Conservation (phyloP, 1,140 invertebrate species). For the Pectinophora gossypiella region DNA sequence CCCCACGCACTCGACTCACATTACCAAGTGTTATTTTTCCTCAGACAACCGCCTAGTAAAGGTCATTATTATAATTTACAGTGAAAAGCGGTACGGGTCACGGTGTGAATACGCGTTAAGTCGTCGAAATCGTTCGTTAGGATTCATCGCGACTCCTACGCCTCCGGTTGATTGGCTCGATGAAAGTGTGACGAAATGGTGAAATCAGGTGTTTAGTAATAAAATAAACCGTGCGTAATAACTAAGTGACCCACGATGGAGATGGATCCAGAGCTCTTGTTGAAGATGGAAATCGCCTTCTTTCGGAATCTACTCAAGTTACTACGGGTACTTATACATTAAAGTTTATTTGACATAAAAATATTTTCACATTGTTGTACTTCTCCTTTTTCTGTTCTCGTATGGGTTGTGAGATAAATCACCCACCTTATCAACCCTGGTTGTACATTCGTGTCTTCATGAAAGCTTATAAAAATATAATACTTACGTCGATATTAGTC, state of each 20-base stretch:
- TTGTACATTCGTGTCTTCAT: too few relatives aligned
- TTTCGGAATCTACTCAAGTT: slow-evolving; percentile 28
- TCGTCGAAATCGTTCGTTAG: slow-evolving; percentile 9
- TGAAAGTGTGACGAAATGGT: slow-evolving; percentile 53
- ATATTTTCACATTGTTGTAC: neutral
- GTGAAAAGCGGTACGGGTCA: slow-evolving; percentile 4
- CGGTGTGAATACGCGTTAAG: slow-evolving; percentile 12
- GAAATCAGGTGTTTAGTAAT: slow-evolving; percentile 35
- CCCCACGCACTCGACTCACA: too few relatives aligned
- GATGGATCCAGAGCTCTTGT: slow-evolving; percentile 7
- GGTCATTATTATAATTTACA: neutral
- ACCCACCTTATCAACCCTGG: too few relatives aligned
- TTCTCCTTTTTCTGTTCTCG: too few relatives aligned
- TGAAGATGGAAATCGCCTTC: slow-evolving; percentile 30
- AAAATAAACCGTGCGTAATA: slow-evolving; percentile 25
- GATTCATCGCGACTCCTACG: slow-evolving; percentile 12
- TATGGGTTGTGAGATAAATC: too few relatives aligned
- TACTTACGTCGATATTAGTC: too few relatives aligned
- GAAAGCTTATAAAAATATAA: too few relatives aligned
- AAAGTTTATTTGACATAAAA: neutral
- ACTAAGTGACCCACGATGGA: slow-evolving; percentile 11
- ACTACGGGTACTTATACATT: slow-evolving; percentile 29
- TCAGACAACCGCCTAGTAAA: too few relatives aligned
- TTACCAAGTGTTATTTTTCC: too few relatives aligned
- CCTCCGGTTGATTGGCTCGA: slow-evolving; percentile 14